Evolutionary conservation across 2,888 invertebrate species (phyloP), one percentile per base, ranked within the genome.

Genomic region (Andrena chrysosceles): DNA sequence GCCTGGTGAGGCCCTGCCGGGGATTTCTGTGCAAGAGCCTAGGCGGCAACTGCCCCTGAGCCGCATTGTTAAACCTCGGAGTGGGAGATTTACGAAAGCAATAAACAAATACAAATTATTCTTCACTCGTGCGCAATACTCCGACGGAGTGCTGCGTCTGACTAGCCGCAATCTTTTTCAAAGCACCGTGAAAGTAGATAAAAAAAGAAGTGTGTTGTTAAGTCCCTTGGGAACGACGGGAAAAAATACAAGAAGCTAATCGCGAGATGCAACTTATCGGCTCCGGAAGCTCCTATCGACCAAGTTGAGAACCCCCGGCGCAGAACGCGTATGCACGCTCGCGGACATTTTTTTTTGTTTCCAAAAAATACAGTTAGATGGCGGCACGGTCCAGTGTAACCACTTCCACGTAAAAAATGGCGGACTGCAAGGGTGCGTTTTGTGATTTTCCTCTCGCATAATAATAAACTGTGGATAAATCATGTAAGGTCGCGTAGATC

Each of bases 371-470:
- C 20, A 6, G 23, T 13, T 63, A 83, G 83, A 73, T 83, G 85
- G 77, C 71, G 33, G 35, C 71, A 80, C 64, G 42, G 42, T 33
- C 42, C 29, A 33, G 52, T 68, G 67, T 64, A 76, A 71, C 48
- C 78, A 81, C 76, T 85, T 83, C 77, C 70, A 86, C 82, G 80
- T 86, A 71, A 89, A 89, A 89, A 91, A 93, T 93, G 93, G 93
- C 93, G 91, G 93, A 93, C 78, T 90, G 91, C 88, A 91, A 93
- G 90, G 93, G 93, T 93, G 90, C 92, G 93, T 93, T 92, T 89
- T 87, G 86, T 91, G 83, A 81, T 89, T 84, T 84, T 85, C 81
- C 85, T 84, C 69, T 66, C 76, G 20, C 8, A 79, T 71, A 78
- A 76, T 87, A 89, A 77, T 87, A 89, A 80, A 71, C 64, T 80